Percentiles rank a stretch among this genome's conserved stretches.
These are phyloP conservation scores for Etia nguti DNA, from an alignment of 2,113 vertebrate species.

Conservation along the genomic window DNA sequence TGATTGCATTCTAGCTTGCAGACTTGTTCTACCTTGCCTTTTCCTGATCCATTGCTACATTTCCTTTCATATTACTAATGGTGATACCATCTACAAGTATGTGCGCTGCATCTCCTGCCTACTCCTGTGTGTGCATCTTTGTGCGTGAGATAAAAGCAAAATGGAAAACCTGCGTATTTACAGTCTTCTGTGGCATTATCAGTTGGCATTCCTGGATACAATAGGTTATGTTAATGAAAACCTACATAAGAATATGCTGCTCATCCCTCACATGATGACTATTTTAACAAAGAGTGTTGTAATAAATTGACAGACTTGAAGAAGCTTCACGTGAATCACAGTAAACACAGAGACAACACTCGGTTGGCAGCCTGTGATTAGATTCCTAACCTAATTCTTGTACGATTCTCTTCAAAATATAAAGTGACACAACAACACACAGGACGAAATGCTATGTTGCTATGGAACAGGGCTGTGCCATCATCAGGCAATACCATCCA, in stretches of 20 bases:
- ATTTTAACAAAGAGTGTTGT: neutral
- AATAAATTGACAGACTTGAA: neutral
- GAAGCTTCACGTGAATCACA: neutral
- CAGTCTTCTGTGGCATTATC: neutral
- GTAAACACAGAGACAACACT: neutral
- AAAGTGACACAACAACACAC: neutral
- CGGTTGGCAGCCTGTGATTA: neutral
- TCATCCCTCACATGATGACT: neutral
- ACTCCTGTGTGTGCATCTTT: neutral
- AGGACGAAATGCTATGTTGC: neutral
- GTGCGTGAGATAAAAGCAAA: neutral
- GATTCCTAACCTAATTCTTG: neutral
- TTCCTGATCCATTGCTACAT: neutral
- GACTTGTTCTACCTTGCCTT: neutral
- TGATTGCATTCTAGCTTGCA: neutral
- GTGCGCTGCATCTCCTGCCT: neutral
- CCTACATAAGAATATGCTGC: neutral
- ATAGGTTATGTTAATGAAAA: neutral
- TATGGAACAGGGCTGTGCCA: neutral
- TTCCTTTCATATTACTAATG: neutral
- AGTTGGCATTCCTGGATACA: neutral
- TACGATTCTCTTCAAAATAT: neutral
- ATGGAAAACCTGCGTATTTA: neutral
- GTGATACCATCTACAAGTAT: neutral
- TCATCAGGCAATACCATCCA: neutral